phyloP scores from a whole-genome alignment of 2,113 vertebrate species.

The Blennius ocellaris region DNA sequence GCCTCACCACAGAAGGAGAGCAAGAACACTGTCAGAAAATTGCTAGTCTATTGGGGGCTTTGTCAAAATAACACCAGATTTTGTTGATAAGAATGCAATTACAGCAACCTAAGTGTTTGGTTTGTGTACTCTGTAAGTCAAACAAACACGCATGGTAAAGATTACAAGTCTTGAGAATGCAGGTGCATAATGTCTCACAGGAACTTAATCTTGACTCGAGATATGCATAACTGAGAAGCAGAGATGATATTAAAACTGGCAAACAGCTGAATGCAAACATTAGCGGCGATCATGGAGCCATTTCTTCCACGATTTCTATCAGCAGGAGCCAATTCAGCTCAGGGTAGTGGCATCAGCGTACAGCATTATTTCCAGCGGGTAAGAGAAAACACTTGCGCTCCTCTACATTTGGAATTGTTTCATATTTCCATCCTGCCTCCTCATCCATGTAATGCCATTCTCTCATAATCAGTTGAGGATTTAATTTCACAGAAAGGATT shows the following conservation, averaged over 20 bases:
- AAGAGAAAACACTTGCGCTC: conserved; percentile 58
- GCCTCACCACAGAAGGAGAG: conserved; percentile 20
- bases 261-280: conserved; percentile 68
- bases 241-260: conserved; percentile 54
- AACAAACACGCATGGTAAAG: conserved; percentile 5
- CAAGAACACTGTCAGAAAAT: conserved; percentile 24
- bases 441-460: conserved; percentile 78
- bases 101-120: conserved; percentile 33
- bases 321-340: conserved; percentile 54
- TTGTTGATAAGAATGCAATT: conserved; percentile 63
- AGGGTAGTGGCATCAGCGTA: conserved; percentile 46
- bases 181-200: conserved; percentile 37
- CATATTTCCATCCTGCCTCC: conserved; percentile 70
- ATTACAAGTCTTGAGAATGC: conserved; percentile 20
- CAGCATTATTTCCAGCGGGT: conserved; percentile 40
- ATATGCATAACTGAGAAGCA: conserved; percentile 39
- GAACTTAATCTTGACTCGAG: conserved; percentile 29
- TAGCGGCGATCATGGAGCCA: conserved; percentile 64
- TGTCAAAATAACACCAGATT: conserved; percentile 59
- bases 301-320: conserved; percentile 66
- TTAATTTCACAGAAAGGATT: conserved; percentile 77
- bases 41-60: conserved; percentile 32
- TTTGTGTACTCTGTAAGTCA: conserved; percentile 28
- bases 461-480: conserved; percentile 78
- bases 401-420: conserved; percentile 66